These are phyloP conservation scores for Agelaius tricolor DNA, from an alignment of 2,113 vertebrate genomes.

Conservation along the genomic window DNA sequence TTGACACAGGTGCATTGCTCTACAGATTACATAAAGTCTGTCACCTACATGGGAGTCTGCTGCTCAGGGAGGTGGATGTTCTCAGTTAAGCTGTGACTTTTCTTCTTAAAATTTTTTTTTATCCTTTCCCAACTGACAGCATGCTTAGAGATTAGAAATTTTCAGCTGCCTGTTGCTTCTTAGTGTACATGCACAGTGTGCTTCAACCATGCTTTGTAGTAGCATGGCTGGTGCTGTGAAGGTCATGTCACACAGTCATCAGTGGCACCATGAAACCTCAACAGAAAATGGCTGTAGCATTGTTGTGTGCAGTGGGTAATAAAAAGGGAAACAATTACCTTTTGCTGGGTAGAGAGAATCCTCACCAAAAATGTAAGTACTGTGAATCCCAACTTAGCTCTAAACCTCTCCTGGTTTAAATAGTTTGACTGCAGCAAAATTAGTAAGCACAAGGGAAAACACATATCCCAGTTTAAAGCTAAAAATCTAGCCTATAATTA, in stretches of 20 bases:
- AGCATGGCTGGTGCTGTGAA: not conserved
- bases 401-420: not conserved
- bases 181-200: not conserved
- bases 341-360: not conserved
- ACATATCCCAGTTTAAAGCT: not conserved
- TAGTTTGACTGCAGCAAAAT: not conserved
- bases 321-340: not conserved
- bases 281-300: not conserved
- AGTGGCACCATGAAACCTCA: not conserved
- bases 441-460: not conserved
- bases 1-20: not conserved
- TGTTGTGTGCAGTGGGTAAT: not conserved
- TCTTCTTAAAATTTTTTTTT: not conserved
- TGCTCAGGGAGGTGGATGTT: not conserved
- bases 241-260: not conserved
- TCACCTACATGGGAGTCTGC: not conserved
- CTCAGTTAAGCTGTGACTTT: not conserved
- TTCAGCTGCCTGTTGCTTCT: not conserved
- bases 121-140: not conserved
- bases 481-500: not conserved
- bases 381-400: not conserved
- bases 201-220: not conserved
- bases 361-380: not conserved
- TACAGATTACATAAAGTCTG: not conserved
- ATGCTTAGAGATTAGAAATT: not conserved